phyloP scores from a whole-genome alignment of 2,797 vertebrate genomes.

The Gymnothorax javanicus region DNA sequence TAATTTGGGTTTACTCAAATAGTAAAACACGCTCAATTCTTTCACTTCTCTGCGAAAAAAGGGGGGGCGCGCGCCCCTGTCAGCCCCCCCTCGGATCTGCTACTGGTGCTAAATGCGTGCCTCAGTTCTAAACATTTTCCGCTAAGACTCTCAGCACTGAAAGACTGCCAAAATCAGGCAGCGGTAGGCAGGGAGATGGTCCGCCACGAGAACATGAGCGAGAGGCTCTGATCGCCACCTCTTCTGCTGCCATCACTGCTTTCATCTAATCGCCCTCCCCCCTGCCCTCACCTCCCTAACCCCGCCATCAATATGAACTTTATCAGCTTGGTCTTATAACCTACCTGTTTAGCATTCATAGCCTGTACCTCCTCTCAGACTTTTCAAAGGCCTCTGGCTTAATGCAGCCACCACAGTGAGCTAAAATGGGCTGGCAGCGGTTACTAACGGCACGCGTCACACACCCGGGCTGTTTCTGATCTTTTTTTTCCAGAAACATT shows the following conservation, averaged over 20 bases:
- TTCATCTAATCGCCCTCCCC: constrained; percentile 38
- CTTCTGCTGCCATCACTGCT: neutral
- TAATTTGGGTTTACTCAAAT: no score
- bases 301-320: constrained; percentile 55
- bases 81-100: no score
- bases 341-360: constrained; percentile 44
- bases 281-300: constrained; percentile 34
- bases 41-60: no score
- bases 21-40: no score
- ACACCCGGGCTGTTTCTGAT: constrained; percentile 38
- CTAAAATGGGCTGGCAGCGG: constrained; percentile 28
- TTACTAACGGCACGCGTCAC: constrained; percentile 30
- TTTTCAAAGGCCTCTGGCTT: constrained; percentile 48
- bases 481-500: neutral
- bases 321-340: constrained; percentile 52
- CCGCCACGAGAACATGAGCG: constrained; percentile 61
- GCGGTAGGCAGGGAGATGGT: constrained; percentile 53
- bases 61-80: no score
- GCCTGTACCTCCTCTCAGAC: constrained; percentile 48
- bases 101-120: constrained; percentile 55
- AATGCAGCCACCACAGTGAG: constrained; percentile 50
- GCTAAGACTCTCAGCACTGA: constrained; percentile 22
- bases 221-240: constrained; percentile 22
- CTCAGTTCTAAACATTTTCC: constrained; percentile 60
- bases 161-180: constrained; percentile 53